Base-by-base conservation (phyloP, 1,140 invertebrate genomes). In the Meloidogyne hapla region DNA sequence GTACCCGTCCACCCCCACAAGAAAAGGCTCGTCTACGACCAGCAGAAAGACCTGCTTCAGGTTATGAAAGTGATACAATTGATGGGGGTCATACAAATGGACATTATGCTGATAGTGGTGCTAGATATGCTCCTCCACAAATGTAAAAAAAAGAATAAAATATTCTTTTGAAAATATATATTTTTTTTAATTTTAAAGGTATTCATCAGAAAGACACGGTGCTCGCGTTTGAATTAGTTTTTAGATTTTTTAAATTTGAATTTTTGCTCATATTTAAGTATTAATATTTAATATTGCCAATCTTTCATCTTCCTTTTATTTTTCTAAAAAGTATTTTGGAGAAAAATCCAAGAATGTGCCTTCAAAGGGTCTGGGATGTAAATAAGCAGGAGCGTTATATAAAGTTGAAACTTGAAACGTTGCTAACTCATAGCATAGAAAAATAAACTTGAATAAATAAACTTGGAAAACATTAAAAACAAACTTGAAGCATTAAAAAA, bases 1-100 rank as follows among this genome's bases (percentile, higher is more conserved):
- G 81, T n/a, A 84, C 84, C 21, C 83, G 81, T 28, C 81, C 81
- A 23, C 80, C 73, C 18, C 75, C 63, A n/a, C 68, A 72, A 21
- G 83, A 84, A 45, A 82, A 84, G 63, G 81, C 81, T 40, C 45
- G 75, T 10, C 72, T 76, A 12, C 23, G 42, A 45, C 48, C 69
- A n/a, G 69, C 68, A 25, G 48, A 38, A n/a, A 42, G 18, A 18
- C 6, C 75, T 12, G 12, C 23, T 18, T 63, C 26, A 5, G 75
- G 45, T 0, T 56, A 40, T 33, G 71, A 64, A 38, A 64, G 38
- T 38, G 71, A 73, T 18, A 69, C 40, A 15, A 45, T 48, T 62
- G 45, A 48, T 62, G 45, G 56, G 1, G 71, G 48, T 38, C 48
- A 56, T 8, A 56, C 48, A 56, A 64, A 38, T 23, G 75, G 64